Percentiles rank a stretch among this genome's conserved stretches.
Conservation (phyloP, 2,113 vertebrate genomes). For the Eretmochelys imbricata region DNA sequence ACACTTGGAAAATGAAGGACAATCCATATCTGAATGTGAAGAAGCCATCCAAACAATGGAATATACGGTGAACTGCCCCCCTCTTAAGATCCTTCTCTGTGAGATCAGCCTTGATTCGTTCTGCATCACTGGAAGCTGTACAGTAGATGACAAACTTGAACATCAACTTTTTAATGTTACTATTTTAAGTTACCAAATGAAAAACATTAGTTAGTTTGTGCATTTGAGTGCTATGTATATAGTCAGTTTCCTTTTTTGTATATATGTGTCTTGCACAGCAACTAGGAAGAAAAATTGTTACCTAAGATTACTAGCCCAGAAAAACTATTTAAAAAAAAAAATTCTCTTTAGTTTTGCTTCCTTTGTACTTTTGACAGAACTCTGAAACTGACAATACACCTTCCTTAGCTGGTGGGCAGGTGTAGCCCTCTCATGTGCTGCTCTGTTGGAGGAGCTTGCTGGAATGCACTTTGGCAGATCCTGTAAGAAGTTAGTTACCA, state of each 20-base stretch:
- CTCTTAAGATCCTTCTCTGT: neutral
- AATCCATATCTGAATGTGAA: neutral
- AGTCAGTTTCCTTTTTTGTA: neutral
- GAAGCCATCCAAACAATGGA: neutral
- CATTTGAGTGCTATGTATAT: neutral
- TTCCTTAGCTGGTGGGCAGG: neutral
- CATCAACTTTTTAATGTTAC: neutral
- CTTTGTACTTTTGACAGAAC: neutral
- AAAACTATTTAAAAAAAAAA: neutral
- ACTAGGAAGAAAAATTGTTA: neutral
- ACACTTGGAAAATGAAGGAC: neutral
- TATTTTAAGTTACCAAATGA: neutral
- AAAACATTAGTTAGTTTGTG: neutral
- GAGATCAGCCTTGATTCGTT: neutral
- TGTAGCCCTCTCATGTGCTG: neutral
- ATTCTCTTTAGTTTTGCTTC: neutral
- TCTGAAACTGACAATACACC: fast-evolving
- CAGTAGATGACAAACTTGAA: neutral
- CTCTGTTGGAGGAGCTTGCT: neutral
- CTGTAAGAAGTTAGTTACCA: neutral
- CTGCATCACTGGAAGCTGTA: neutral
- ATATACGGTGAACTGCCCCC: neutral
- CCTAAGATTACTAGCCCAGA: neutral
- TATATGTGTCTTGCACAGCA: neutral
- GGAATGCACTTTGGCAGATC: neutral